Evolutionary conservation across 2,797 vertebrate species (phyloP).

Genomic region (Yasuhikotakia modesta): DNA sequence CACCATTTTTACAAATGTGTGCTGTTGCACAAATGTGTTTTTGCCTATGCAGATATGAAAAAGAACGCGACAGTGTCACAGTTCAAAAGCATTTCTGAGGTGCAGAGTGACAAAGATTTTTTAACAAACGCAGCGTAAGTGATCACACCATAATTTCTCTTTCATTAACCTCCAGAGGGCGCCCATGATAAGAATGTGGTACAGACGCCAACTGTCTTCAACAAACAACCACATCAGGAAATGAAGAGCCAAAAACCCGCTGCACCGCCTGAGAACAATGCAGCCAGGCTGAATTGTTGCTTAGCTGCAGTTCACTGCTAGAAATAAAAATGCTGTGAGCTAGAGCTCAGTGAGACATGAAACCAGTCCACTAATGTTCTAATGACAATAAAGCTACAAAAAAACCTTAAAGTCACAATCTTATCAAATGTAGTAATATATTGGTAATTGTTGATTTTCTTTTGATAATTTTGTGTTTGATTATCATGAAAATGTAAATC

Average conservation of each 20-base stretch:
- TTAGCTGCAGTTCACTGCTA: background rate
- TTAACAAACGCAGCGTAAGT: background rate
- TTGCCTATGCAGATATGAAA: slow-evolving; percentile 87
- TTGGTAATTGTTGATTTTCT: no score
- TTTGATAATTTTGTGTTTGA: no score
- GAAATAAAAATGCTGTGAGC: background rate
- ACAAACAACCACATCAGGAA: slow-evolving; percentile 87
- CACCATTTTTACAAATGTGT: no score
- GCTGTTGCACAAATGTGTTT: no score
- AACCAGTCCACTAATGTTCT: no score
- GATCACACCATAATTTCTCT: no score
- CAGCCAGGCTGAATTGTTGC: background rate
- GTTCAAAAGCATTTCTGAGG: slow-evolving; percentile 97
- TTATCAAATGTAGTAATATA: no score
- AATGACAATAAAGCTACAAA: no score
- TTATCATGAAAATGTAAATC: no score
- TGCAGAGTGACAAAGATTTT: slow-evolving; percentile 96
- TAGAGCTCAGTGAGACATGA: background rate
- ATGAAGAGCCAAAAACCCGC: slow-evolving; percentile 92
- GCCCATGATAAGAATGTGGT: slow-evolving; percentile 89
- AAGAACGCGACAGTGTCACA: slow-evolving; percentile 93
- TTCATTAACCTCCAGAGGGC: slow-evolving; percentile 72
- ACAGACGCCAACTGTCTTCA: slow-evolving; percentile 89
- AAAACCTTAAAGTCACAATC: no score
- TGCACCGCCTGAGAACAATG: slow-evolving; percentile 96